These are phyloP conservation scores for Leucophora obtusa DNA, from an alignment of 2,888 invertebrate species.

Conservation along the genomic window DNA sequence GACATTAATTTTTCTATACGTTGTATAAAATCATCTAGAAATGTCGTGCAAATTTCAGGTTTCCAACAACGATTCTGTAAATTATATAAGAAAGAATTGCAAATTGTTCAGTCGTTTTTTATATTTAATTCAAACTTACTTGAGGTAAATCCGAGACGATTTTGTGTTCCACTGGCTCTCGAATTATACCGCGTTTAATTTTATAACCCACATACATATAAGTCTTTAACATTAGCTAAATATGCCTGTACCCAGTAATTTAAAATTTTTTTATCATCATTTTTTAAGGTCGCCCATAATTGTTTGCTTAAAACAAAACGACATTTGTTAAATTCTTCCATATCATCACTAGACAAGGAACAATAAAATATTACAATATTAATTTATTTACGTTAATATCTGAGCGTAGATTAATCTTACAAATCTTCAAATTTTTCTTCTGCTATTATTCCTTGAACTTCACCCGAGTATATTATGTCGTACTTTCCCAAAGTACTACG, in stretches of 20 bases:
- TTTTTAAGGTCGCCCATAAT: not conserved
- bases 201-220: conserved; percentile 22
- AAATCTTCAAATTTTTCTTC: not conserved
- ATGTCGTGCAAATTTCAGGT: conserved; percentile 14
- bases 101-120: not conserved
- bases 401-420: not conserved
- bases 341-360: not conserved
- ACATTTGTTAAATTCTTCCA: conserved; percentile 4
- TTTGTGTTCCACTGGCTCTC: not conserved
- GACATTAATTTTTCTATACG: conserved; percentile 26
- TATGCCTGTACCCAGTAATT: conserved; percentile 15
- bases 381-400: no score
- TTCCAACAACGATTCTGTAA: conserved; percentile 35
- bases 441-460: conserved; percentile 17
- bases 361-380: not conserved
- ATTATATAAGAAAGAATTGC: not conserved
- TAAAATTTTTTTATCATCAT: not conserved
- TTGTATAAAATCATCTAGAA: conserved; percentile 33
- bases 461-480: conserved; percentile 20
- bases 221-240: not conserved
- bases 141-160: not conserved
- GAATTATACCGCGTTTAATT: not conserved
- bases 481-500: conserved; percentile 10
- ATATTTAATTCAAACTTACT: not conserved
- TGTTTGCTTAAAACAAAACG: conserved; percentile 28